phyloP scores from a whole-genome alignment of 2,797 vertebrate genomes.

The Urocyon cinereoargenteus region DNA sequence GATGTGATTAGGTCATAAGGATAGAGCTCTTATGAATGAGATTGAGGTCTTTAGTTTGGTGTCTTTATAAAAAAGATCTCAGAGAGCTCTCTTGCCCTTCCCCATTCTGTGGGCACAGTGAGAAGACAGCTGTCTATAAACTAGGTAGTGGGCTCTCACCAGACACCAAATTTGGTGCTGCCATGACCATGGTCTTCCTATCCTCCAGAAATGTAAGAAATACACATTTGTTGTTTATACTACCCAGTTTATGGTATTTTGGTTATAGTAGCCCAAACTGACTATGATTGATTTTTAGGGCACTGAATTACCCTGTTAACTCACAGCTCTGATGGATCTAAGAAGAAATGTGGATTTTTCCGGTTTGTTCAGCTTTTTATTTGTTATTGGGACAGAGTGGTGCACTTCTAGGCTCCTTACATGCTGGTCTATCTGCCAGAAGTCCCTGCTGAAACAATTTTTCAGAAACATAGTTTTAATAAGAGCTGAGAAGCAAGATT shows the following conservation, averaged over 20 bases:
- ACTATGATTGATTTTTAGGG: not conserved
- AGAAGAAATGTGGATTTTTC: not conserved
- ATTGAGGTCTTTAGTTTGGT: not conserved
- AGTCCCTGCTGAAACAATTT: constrained; percentile 2
- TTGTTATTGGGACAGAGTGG: not conserved
- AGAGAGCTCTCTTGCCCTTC: not conserved
- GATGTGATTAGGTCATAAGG: not conserved
- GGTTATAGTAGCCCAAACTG: not conserved
- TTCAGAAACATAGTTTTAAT: not conserved
- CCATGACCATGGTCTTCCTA: not conserved
- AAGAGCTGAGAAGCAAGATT: not conserved
- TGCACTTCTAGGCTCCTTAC: not conserved
- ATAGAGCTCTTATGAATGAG: not conserved
- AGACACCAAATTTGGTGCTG: not conserved
- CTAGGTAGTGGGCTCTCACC: not conserved
- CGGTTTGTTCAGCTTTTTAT: not conserved
- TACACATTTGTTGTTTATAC: not conserved
- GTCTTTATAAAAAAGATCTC: not conserved
- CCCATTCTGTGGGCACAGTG: not conserved
- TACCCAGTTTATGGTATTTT: not conserved
- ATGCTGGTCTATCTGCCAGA: not conserved
- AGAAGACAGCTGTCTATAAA: not conserved
- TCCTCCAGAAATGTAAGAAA: not conserved
- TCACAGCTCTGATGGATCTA: not conserved
- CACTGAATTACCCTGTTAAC: not conserved